A percentile compares a stretch with the other conserved stretches of the same genome.
Evolutionary conservation across 2,113 vertebrate species (phyloP).

Genomic region (Notarius quadriscutis): DNA sequence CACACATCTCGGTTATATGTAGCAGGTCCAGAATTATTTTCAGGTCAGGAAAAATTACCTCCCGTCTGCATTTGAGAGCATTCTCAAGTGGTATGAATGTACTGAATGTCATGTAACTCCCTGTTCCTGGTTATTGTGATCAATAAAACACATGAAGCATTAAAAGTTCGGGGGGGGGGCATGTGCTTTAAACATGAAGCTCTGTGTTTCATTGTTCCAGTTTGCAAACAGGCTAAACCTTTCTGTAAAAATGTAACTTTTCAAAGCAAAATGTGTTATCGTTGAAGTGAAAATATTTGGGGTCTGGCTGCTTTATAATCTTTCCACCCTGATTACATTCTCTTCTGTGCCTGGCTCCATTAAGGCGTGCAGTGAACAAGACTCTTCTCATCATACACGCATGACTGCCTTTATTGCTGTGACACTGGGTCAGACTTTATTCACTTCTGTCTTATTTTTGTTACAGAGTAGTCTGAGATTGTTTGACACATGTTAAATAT

Average conservation of each 20-base stretch:
- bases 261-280: background rate
- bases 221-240: background rate
- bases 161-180: too few relatives aligned
- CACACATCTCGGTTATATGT: background rate
- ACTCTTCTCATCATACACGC: slow-evolving; percentile 6
- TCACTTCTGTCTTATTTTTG: background rate
- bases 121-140: too few relatives aligned
- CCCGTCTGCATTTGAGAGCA: background rate
- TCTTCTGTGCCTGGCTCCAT: slow-evolving; percentile 14
- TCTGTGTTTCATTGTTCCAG: background rate
- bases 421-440: slow-evolving; percentile 32
- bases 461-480: background rate
- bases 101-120: background rate
- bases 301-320: slow-evolving; percentile 17
- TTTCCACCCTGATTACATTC: slow-evolving; percentile 34
- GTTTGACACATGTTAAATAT: background rate
- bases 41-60: background rate
- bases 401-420: slow-evolving; percentile 39
- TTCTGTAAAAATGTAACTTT: slow-evolving; percentile 2
- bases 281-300: slow-evolving; percentile 25
- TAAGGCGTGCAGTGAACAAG: slow-evolving; percentile 13
- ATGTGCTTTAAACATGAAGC: background rate
- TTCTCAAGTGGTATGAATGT: background rate
- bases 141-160: background rate
- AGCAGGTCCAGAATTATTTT: background rate